Evolutionary conservation across 2,797 vertebrate species (phyloP).

Genomic region (Scleropages formosus): DNA sequence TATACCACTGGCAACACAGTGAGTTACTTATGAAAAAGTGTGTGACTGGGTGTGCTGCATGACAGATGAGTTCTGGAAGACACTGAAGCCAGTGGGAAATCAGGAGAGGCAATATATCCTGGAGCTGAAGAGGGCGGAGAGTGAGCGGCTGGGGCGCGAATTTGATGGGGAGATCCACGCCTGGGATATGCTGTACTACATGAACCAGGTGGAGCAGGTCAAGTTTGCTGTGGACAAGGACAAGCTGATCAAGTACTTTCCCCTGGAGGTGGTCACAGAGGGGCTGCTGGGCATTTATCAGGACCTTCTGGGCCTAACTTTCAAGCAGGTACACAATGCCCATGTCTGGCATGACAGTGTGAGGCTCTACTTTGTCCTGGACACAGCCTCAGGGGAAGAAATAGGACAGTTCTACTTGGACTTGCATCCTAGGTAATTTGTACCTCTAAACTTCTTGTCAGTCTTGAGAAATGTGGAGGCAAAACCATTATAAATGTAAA

Average conservation of each 20-base stretch:
- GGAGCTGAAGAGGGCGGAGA: conserved; percentile 83
- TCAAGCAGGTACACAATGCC: conserved; percentile 70
- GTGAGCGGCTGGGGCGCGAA: conserved; percentile 69
- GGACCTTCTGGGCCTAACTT: conserved; percentile 84
- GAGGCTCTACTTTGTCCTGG: conserved; percentile 77
- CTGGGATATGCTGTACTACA: conserved; percentile 93
- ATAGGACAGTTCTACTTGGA: conserved; percentile 94
- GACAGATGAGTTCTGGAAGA: conserved; percentile 81
- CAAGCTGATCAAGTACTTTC: conserved; percentile 89
- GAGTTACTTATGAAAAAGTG: too few species aligned
- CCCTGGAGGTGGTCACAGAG: conserved; percentile 83
- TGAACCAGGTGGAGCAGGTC: conserved; percentile 87
- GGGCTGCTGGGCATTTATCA: conserved; percentile 88
- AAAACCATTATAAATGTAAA: neutral
- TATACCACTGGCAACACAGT: too few species aligned
- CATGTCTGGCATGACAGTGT: conserved; percentile 83
- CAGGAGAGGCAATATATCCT: conserved; percentile 84
- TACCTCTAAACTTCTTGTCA: neutral
- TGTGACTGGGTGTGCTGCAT: conserved; percentile 28
- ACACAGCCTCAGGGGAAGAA: conserved; percentile 74
- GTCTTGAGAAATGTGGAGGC: neutral
- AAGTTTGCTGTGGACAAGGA: conserved; percentile 90
- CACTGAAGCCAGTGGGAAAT: conserved; percentile 76
- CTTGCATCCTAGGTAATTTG: conserved; percentile 83
- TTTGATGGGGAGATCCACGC: conserved; percentile 87